Base-by-base conservation (phyloP, 2,113 vertebrate species). In the Fulmarus glacialis region DNA sequence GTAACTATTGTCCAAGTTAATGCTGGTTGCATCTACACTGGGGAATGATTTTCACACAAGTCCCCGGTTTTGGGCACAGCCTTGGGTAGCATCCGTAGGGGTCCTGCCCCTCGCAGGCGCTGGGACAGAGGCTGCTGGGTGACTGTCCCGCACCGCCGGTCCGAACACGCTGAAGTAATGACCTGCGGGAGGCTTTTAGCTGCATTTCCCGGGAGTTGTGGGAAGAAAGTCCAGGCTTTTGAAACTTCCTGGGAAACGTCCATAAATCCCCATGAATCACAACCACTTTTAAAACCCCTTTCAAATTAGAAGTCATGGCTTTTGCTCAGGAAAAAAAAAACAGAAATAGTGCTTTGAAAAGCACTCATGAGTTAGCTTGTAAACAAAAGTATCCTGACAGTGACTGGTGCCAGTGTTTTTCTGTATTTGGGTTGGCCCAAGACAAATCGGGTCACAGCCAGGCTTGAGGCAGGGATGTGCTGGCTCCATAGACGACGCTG, bases 201-300 rank as follows among this genome's bases (percentile, higher is more conserved):
- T 92, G 63, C 62, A 63, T 90, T 89, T 94, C 85, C 79, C 81
- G 74, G 84, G 95, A 94, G 82, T 5, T 96, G 89, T 92, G 87
- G 63, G 87, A 90, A 91, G 55, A 83, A 85, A 93, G 60, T 86
- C 63, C 30, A 82, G 50, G 47, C 48, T 87, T 84, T 80, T 72
- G 91, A 79, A 94, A 91, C 60, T 92, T 68, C 47, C 43, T 68
- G 73, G 81, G 73, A 91, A 90, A 87, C 4, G 4, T 79, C 84
- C 84, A 85, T 90, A 95, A 95, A 94, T 85, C 70, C 53, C 40
- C 1, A 4, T 82, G 77, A 95, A 92, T 91, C 87, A 93, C 48
- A 84, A 58, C 36, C 4, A 15, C 50, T 96, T 90, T 27, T 26
- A 93, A 87, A 87, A 63, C 40, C 18, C 14, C 62, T 87, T 97